Conservation (phyloP, 2,113 vertebrate genomes). For the Picathartes gymnocephalus region DNA sequence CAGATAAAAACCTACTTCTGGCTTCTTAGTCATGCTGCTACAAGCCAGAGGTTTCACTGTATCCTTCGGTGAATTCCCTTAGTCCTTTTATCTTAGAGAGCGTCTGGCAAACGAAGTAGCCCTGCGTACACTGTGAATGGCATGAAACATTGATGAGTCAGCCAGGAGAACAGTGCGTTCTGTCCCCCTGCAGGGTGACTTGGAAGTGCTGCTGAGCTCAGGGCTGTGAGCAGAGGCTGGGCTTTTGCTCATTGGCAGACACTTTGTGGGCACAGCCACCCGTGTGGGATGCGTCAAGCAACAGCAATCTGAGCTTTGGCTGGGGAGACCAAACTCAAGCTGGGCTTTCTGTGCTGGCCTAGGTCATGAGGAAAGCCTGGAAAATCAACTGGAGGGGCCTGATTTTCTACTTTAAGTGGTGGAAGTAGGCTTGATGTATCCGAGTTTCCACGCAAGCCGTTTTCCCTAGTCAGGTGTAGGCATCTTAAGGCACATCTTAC, state of each 20-base stretch:
- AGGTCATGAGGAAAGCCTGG: no score
- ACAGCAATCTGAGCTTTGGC: neutral
- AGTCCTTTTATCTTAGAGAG: neutral
- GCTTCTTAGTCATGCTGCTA: no score
- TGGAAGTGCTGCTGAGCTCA: neutral
- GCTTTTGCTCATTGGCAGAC: neutral
- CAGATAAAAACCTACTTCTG: neutral
- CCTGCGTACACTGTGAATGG: rapidly evolving
- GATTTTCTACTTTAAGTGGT: neutral
- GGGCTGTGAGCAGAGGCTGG: neutral
- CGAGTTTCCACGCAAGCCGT: neutral
- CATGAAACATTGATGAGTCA: no score
- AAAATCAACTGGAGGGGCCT: neutral
- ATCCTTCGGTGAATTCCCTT: rapidly evolving
- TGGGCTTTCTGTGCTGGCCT: no score
- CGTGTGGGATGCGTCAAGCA: rapidly evolving
- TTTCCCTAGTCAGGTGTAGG: no score
- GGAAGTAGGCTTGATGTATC: neutral
- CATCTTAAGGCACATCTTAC: neutral
- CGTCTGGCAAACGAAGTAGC: neutral
- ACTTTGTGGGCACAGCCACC: neutral
- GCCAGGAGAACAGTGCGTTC: neutral
- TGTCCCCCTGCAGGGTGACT: neutral
- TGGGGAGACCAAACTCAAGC: no score
- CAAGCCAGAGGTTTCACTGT: no score